Evolutionary conservation across 2,888 invertebrate genomes (phyloP).

Genomic region (Norana najaformis): DNA sequence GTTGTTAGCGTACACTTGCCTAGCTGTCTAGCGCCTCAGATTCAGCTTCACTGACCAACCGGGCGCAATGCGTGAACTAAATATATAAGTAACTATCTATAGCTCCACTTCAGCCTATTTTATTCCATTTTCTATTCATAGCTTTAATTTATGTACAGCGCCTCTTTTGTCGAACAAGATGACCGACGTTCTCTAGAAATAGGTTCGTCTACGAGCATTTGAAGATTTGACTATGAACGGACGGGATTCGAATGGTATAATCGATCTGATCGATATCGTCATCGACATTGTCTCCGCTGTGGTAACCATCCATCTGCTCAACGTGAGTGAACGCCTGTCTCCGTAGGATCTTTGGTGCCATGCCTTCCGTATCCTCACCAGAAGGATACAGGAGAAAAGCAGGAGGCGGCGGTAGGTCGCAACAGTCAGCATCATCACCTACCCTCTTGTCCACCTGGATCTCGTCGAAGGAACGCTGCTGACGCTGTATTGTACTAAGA

Average conservation of each 20-base stretch:
- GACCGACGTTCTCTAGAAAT: background rate
- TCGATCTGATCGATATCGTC: constrained; percentile 38
- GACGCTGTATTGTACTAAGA: background rate
- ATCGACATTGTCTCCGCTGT: constrained; percentile 39
- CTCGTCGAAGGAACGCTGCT: constrained; percentile 24
- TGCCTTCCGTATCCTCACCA: background rate
- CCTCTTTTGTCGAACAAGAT: too few relatives aligned
- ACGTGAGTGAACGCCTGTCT: constrained; percentile 15
- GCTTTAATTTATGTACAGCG: too few relatives aligned
- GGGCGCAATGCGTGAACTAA: too few relatives aligned
- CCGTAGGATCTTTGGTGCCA: background rate
- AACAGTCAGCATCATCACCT: background rate
- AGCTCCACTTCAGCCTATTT: too few relatives aligned
- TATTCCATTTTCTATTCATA: too few relatives aligned
- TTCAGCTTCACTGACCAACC: too few relatives aligned
- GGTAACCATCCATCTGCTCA: constrained; percentile 34
- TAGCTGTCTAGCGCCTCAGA: too few relatives aligned
- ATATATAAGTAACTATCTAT: too few relatives aligned
- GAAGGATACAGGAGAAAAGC: constrained; percentile 24
- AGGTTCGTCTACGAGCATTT: background rate
- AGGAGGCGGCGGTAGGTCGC: constrained; percentile 23
- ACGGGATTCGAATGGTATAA: constrained; percentile 29
- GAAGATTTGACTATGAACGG: constrained; percentile 19
- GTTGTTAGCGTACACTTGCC: too few relatives aligned
- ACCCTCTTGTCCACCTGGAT: background rate